Evolutionary conservation across 1,140 invertebrate species (phyloP).

Genomic region (Euglossa dilemma): DNA sequence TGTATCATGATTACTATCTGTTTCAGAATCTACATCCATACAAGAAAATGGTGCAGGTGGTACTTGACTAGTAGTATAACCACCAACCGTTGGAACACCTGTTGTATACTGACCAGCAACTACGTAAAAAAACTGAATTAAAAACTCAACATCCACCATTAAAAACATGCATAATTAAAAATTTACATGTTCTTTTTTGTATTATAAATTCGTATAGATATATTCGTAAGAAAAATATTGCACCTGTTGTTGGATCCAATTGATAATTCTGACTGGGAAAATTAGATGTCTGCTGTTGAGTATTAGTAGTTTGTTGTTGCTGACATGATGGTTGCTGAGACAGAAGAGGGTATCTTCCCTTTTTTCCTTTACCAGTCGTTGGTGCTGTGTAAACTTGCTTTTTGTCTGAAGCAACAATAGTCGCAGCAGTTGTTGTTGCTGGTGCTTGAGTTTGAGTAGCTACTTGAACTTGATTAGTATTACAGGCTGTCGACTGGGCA

Average conservation of each 20-base stretch:
- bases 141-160: not conserved
- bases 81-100: constrained; percentile 69
- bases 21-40: constrained; percentile 97
- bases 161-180: not conserved
- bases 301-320: constrained; percentile 70
- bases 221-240: constrained; percentile 36
- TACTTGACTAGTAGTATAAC: constrained; percentile 79
- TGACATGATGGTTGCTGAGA: constrained; percentile 77
- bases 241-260: constrained; percentile 81
- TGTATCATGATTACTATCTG: constrained; percentile 99
- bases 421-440: constrained; percentile 73
- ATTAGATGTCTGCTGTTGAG: constrained; percentile 77
- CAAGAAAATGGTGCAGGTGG: constrained; percentile 84
- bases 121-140: constrained; percentile 66
- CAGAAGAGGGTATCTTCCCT: constrained; percentile 79
- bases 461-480: constrained; percentile 83
- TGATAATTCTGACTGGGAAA: constrained; percentile 80
- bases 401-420: constrained; percentile 73
- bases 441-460: constrained; percentile 84
- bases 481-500: constrained; percentile 70
- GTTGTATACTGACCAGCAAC: constrained; percentile 74
- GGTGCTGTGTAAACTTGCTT: constrained; percentile 78
- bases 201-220: not conserved
- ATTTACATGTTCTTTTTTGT: not conserved
- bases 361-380: constrained; percentile 76